These are phyloP conservation scores for Prochilodus magdalenae DNA, from an alignment of 2,113 vertebrate genomes.

Conservation along the genomic window DNA sequence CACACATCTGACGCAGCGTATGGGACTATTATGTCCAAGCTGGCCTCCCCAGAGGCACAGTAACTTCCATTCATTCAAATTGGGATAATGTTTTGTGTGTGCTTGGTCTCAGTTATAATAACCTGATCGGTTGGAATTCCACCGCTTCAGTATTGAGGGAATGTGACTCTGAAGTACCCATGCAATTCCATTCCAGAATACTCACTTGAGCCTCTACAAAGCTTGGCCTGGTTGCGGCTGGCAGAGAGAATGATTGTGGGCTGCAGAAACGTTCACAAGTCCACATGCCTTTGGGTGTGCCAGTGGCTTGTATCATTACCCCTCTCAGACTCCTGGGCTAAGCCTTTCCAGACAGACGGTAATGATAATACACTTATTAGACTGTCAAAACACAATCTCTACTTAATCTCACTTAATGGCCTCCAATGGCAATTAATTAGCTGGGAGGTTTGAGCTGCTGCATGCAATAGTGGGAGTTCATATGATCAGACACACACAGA, in stretches of 20 bases:
- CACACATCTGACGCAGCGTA: background rate
- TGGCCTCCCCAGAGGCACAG: background rate
- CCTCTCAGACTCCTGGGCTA: background rate
- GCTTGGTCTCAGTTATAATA: slow-evolving; percentile 8
- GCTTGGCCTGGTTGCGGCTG: background rate
- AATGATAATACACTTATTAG: background rate
- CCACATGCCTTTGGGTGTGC: background rate
- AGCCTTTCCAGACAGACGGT: background rate
- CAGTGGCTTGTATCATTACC: background rate
- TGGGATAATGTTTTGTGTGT: slow-evolving; percentile 17
- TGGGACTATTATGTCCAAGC: background rate
- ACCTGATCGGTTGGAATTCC: background rate
- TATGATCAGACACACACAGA: too few species aligned
- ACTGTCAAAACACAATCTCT: slow-evolving; percentile 31
- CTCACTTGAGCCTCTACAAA: slow-evolving; percentile 21
- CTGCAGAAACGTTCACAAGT: background rate
- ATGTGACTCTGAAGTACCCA: background rate
- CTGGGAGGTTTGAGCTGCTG: background rate
- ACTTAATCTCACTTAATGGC: slow-evolving; percentile 35
- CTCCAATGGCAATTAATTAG: slow-evolving; percentile 26
- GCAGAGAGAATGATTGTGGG: background rate
- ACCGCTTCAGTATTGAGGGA: background rate
- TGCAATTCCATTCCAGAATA: background rate
- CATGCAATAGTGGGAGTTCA: too few species aligned
- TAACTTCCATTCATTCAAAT: background rate